phyloP scores from a whole-genome alignment of 2,888 invertebrate genomes.

The Crematogaster levior region DNA sequence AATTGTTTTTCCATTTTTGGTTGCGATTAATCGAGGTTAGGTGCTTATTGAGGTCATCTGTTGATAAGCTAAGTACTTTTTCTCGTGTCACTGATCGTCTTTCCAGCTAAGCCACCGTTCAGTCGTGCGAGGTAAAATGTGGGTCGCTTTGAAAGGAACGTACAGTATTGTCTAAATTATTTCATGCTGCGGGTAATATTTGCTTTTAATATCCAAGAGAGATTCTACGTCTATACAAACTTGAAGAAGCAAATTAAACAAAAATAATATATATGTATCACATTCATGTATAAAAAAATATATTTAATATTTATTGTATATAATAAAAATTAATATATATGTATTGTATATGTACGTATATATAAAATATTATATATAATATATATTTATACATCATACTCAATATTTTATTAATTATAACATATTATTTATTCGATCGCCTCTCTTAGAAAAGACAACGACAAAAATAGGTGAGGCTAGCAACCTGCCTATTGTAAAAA shows the following conservation, averaged over 20 bases:
- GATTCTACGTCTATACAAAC: too few relatives aligned
- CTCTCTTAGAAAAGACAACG: too few relatives aligned
- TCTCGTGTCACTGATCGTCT: conserved; percentile 51
- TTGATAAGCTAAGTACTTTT: conserved; percentile 53
- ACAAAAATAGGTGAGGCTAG: too few relatives aligned
- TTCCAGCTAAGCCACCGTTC: conserved; percentile 36
- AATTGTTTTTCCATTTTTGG: conserved; percentile 14
- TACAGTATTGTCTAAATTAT: conserved; percentile 21
- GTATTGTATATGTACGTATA: too few relatives aligned
- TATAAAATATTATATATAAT: too few relatives aligned
- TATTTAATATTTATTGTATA: neutral
- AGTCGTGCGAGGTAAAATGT: conserved; percentile 30
- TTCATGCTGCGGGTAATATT: neutral
- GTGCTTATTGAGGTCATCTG: conserved; percentile 43
- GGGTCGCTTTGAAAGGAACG: conserved; percentile 35
- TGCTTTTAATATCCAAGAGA: neutral
- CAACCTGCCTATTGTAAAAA: too few relatives aligned
- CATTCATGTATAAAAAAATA: neutral
- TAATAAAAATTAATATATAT: neutral
- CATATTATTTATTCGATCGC: too few relatives aligned
- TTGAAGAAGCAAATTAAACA: too few relatives aligned
- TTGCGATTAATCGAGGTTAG: conserved; percentile 25
- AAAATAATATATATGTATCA: too few relatives aligned
- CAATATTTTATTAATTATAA: too few relatives aligned
- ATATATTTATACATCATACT: too few relatives aligned